Evolutionary conservation across 2,888 invertebrate species (phyloP).

Genomic region (Parapristionchus giblindavisi): DNA sequence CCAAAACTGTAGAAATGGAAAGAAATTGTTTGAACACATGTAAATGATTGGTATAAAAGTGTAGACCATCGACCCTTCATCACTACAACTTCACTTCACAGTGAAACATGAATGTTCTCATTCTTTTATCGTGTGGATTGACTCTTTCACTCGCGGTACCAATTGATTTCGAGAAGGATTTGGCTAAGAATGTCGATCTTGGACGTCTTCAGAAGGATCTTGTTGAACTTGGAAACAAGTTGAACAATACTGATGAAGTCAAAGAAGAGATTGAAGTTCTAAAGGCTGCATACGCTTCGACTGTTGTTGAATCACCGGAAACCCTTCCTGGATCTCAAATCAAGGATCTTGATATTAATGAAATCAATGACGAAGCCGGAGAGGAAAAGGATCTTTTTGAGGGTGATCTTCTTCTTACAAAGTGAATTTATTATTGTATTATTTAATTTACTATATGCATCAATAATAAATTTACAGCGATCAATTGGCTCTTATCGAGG

Average conservation of each 20-base stretch:
- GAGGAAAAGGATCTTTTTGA: slow-evolving; percentile 31
- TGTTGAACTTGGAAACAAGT: background rate
- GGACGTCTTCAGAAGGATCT: slow-evolving; percentile 15
- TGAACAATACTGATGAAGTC: background rate
- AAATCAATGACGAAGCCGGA: slow-evolving; percentile 15
- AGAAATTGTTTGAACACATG: no score
- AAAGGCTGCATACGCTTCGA: background rate
- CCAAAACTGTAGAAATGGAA: no score
- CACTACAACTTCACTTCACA: no score
- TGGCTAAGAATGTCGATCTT: slow-evolving; percentile 6
- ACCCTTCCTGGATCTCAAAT: background rate
- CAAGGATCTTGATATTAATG: background rate
- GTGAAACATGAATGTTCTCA: no score
- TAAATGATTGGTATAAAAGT: no score
- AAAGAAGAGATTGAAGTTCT: slow-evolving; percentile 14
- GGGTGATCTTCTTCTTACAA: slow-evolving; percentile 25
- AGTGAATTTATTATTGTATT: background rate
- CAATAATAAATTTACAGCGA: slow-evolving; percentile 5
- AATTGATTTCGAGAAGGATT: background rate
- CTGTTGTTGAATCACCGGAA: background rate
- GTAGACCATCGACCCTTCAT: no score
- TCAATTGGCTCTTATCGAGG: slow-evolving; percentile 11
- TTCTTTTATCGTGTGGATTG: no score
- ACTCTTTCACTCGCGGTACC: background rate
- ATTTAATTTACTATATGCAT: background rate